Evolutionary conservation across 2,888 invertebrate genomes (phyloP).

Genomic region (Cheilosia pagana): DNA sequence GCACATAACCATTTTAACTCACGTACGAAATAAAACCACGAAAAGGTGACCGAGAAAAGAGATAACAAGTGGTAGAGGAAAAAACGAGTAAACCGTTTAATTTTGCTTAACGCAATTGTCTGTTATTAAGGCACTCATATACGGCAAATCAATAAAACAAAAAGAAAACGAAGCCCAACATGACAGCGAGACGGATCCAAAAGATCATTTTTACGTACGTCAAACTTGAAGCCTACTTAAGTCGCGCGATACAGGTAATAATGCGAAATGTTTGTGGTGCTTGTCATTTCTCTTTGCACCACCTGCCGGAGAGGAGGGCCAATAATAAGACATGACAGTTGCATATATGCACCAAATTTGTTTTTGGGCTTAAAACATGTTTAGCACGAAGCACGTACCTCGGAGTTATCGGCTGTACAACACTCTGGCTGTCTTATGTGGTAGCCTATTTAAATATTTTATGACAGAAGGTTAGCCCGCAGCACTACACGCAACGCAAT

Average conservation of each 20-base stretch:
- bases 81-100: slow-evolving; percentile 18
- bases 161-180: neutral
- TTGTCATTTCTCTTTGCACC: neutral
- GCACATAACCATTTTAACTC: neutral
- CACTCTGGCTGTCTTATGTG: neutral
- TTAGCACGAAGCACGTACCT: slow-evolving; percentile 17
- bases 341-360: slow-evolving; percentile 26
- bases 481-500: slow-evolving; percentile 2
- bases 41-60: slow-evolving; percentile 1
- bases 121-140: neutral
- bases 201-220: neutral
- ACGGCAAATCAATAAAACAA: slow-evolving; percentile 21
- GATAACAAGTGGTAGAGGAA: neutral
- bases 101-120: slow-evolving; percentile 17
- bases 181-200: slow-evolving; percentile 7
- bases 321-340: slow-evolving; percentile 14
- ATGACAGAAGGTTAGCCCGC: slow-evolving; percentile 35
- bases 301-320: slow-evolving; percentile 13
- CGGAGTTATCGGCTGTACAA: neutral
- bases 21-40: neutral
- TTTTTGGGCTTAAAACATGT: slow-evolving; percentile 10
- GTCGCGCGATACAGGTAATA: neutral
- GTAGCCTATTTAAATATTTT: slow-evolving; percentile 30
- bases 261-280: neutral
- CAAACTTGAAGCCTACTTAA: slow-evolving; percentile 33